Evolutionary conservation across 2,113 vertebrate species (phyloP).

Genomic region (Pseudonaja textilis): DNA sequence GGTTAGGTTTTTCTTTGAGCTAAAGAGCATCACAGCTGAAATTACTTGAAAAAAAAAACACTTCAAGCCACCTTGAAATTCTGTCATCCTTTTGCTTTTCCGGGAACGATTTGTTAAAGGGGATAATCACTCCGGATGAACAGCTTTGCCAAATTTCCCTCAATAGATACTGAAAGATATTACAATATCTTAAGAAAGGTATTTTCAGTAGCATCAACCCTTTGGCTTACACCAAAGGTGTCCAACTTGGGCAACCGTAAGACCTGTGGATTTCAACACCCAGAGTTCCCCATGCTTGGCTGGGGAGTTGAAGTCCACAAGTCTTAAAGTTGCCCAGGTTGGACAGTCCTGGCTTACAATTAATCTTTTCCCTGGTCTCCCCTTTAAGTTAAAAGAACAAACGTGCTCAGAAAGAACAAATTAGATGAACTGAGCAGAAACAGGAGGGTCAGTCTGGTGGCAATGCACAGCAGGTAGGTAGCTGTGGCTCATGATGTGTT

Average conservation of each 20-base stretch:
- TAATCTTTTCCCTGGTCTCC: background rate
- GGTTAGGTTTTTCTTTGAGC: background rate
- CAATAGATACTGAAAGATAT: background rate
- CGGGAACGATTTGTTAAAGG: background rate
- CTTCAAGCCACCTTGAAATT: background rate
- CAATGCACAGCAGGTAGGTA: background rate
- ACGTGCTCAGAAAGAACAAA: background rate
- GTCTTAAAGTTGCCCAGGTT: background rate
- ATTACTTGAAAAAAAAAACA: background rate
- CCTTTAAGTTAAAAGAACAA: background rate
- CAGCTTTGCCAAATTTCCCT: background rate
- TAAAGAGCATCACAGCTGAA: background rate
- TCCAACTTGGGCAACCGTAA: background rate
- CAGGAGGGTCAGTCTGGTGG: background rate
- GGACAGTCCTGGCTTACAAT: background rate
- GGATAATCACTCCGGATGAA: background rate
- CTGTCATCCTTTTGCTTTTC: background rate
- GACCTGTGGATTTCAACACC: background rate
- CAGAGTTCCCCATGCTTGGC: background rate
- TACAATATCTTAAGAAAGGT: background rate
- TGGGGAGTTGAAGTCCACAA: background rate
- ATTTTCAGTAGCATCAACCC: background rate
- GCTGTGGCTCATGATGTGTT: background rate
- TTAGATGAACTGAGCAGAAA: background rate
- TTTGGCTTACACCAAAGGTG: background rate